A percentile compares a stretch with the other conserved stretches of the same genome.
Conservation (phyloP, 2,888 invertebrate genomes). For the Agrochola macilenta region DNA sequence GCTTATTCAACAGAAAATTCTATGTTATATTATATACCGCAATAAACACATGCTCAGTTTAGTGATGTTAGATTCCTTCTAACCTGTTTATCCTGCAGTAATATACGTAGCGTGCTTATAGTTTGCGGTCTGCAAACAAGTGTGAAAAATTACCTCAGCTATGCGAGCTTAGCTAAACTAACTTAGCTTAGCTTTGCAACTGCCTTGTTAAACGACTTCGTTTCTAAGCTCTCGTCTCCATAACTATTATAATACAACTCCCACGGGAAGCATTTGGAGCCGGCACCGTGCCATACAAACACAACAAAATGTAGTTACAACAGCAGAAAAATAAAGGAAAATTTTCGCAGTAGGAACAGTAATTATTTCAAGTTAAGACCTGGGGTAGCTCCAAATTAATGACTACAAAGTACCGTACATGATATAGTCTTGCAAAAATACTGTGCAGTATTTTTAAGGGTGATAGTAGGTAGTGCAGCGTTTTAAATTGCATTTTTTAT, state of each 20-base stretch:
- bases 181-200: neutral
- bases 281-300: slow-evolving; percentile 2
- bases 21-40: neutral
- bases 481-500: no score
- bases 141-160: neutral
- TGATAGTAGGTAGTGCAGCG: neutral
- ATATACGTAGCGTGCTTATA: neutral
- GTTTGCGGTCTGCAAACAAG: neutral
- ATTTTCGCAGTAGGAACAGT: neutral
- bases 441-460: neutral
- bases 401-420: slow-evolving; percentile 5
- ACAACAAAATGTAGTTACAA: slow-evolving; percentile 21
- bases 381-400: slow-evolving; percentile 27
- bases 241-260: slow-evolving; percentile 32
- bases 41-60: neutral
- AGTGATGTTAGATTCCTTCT: neutral
- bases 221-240: slow-evolving; percentile 1
- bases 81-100: neutral
- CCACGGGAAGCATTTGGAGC: slow-evolving; percentile 14
- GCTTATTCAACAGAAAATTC: neutral
- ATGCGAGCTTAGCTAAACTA: neutral
- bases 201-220: neutral
- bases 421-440: neutral
- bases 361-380: slow-evolving; percentile 46
- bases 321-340: slow-evolving; percentile 5